Base-by-base conservation (phyloP, 2,113 vertebrate genomes). In the Aepyceros melampus region DNA sequence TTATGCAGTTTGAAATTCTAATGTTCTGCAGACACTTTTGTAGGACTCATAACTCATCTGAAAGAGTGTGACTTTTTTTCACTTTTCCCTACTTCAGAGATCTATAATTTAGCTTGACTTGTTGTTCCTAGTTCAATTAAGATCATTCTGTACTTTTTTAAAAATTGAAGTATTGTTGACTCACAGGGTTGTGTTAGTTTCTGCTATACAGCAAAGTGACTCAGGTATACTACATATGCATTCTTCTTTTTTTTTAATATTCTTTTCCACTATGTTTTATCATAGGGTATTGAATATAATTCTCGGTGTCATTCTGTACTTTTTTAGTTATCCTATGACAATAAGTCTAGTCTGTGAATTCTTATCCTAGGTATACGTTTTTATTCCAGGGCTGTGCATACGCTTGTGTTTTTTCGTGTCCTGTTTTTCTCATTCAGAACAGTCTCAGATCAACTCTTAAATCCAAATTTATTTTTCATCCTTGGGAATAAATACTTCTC, bases 351-450 rank as follows among this genome's bases (percentile, higher is more conserved):
- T 25, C 4, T 21, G 0, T 58, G 58, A 4, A 45, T 31, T 82
- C 15, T 60, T 25, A 45, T 3, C 40, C 94, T 10, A 62, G 23
- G 0, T 11, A 47, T 11, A 47, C 23, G 36, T 3, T 33, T 49
- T 47, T 11, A 21, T 19, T 36, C 29, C 29, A 17, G 40, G 55
- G 5, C 1, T 1, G 1, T 60, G 27, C 11, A 0, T 0, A 13
- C 33, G 5, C 1, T 10, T 81, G 1, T 21, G 2, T 43, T 36
- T 51, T n/a, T 14, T 82, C 0, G 3, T 82, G 27, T 58, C 23
- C 60, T 16, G 5, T 25, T 82, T 45, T 47, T 53, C 8, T 40
- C 10, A 49, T 14, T 33, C 8, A 1, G 15, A 58, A 9, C n/a
- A 23, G 21, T 25, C 29, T 81, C 15, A 12, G n/a, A 56, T 64